These are phyloP conservation scores for Notolabrus celidotus DNA, from an alignment of 2,797 vertebrate species.

Conservation along the genomic window DNA sequence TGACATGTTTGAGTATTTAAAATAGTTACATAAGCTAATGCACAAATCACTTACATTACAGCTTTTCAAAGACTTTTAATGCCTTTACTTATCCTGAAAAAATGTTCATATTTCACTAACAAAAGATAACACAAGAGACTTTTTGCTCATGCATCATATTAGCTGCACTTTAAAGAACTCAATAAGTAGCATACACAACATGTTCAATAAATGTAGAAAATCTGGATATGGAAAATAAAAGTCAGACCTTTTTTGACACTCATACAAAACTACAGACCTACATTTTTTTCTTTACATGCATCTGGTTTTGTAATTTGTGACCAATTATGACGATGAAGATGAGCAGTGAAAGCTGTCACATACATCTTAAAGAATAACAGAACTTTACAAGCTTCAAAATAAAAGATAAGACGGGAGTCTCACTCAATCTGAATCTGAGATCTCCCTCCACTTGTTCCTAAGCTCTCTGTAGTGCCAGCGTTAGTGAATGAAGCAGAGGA, in stretches of 20 bases:
- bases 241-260: no score
- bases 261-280: no score
- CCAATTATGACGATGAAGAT: no score
- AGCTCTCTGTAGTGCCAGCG: slow-evolving; percentile 67
- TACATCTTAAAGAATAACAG: background rate
- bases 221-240: no score
- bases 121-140: background rate
- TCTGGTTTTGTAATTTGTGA: no score
- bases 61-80: background rate
- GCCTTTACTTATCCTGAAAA: background rate
- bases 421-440: slow-evolving; percentile 58
- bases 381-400: slow-evolving; percentile 13
- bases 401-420: background rate
- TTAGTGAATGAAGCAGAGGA: slow-evolving; percentile 71
- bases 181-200: no score
- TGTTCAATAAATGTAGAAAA: no score
- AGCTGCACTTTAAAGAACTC: no score
- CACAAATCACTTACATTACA: background rate
- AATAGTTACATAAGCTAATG: background rate
- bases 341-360: background rate
- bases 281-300: no score
- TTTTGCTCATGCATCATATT: background rate
- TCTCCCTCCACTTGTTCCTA: slow-evolving; percentile 51
- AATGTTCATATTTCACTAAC: background rate
- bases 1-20: background rate